Conservation (phyloP, 1,140 invertebrate genomes). For the Cherax destructor region DNA sequence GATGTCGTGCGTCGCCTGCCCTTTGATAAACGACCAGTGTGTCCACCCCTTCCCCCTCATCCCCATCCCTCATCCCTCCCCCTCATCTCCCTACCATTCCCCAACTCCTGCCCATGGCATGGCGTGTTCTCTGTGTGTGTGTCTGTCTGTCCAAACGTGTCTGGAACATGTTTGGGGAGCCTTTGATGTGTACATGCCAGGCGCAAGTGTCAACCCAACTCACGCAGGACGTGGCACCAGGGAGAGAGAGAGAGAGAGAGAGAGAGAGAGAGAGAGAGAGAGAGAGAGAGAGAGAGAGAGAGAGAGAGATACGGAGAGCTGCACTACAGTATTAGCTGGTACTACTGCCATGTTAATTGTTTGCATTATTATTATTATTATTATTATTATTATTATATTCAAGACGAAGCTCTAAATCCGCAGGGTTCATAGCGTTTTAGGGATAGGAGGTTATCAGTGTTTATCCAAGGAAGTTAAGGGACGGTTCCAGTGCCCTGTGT, state of each 20-base stretch:
- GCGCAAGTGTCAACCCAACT: conserved; percentile 8
- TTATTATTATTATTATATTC: too few species aligned
- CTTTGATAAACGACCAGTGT: neutral
- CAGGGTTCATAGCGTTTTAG: too few species aligned
- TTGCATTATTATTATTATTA: too few species aligned
- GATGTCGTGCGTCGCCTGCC: neutral
- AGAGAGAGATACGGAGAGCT: too few species aligned
- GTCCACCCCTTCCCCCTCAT: neutral
- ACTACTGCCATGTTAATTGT: too few species aligned
- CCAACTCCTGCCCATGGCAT: neutral
- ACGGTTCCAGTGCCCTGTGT: too few species aligned
- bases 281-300: too few species aligned
- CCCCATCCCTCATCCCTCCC: neutral
- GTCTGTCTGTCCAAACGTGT: neutral
- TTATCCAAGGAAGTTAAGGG: neutral
- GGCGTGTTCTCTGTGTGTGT: neutral
- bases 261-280: neutral
- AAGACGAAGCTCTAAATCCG: too few species aligned
- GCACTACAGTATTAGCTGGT: too few species aligned
- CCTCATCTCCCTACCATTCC: neutral
- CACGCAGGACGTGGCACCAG: conserved; percentile 1
- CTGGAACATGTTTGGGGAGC: neutral
- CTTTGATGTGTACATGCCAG: neutral
- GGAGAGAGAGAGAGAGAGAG: neutral
- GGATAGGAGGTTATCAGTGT: too few species aligned